Evolutionary conservation across 2,797 vertebrate genomes (phyloP).

Genomic region (Notamacropus eugenii): DNA sequence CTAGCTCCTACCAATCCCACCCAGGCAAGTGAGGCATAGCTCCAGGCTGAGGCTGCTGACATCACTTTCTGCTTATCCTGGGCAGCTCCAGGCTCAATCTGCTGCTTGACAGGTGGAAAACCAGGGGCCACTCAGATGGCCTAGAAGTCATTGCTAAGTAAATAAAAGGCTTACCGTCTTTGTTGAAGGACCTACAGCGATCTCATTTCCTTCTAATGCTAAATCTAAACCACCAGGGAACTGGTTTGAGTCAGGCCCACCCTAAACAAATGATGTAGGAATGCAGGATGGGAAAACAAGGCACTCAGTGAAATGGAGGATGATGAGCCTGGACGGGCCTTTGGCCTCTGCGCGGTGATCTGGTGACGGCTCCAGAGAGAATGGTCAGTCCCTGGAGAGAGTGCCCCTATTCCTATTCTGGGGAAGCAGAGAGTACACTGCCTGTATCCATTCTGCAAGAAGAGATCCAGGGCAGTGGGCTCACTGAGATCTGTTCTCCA

Average conservation of each 20-base stretch:
- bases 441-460: not conserved
- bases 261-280: not conserved
- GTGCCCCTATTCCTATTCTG: not conserved
- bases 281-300: not conserved
- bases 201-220: not conserved
- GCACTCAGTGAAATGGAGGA: not conserved
- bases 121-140: no score
- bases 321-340: not conserved
- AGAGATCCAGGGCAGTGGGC: not conserved
- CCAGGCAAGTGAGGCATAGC: not conserved
- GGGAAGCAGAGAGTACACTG: not conserved
- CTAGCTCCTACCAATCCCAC: not conserved
- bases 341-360: not conserved
- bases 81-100: not conserved
- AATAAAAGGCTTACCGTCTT: not conserved
- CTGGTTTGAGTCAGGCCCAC: not conserved
- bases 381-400: not conserved
- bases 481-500: no score
- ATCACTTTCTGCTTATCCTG: not conserved
- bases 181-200: not conserved
- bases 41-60: not conserved
- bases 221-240: not conserved
- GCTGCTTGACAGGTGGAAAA: not conserved
- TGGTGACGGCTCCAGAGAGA: not conserved
- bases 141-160: not conserved